A percentile compares a stretch with the other conserved stretches of the same genome.
These are phyloP conservation scores for western clawed frog (Xenopus tropicalis) DNA, from an alignment of 2,113 vertebrate genomes.

Conservation along the genomic window DNA sequence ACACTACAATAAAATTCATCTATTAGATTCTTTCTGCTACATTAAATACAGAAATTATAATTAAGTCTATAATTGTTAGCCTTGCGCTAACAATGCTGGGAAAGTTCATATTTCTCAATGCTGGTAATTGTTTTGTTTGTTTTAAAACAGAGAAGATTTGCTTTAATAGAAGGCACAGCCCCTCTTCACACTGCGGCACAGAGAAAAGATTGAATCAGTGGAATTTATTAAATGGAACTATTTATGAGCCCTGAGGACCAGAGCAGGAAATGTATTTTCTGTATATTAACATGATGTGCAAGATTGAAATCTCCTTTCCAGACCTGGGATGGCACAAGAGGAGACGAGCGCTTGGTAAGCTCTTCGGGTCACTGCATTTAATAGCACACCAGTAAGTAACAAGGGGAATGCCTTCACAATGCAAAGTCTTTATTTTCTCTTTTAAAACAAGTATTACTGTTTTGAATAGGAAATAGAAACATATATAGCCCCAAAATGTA, in stretches of 20 bases:
- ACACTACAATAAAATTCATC: neutral
- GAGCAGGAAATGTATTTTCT: conserved; percentile 26
- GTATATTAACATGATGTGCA: neutral
- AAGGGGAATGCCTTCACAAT: too few relatives aligned
- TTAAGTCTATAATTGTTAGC: conserved; percentile 27
- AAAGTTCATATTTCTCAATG: conserved; percentile 23
- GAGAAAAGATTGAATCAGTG: conserved; percentile 15
- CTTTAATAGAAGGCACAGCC: conserved; percentile 6
- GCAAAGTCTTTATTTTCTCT: too few relatives aligned
- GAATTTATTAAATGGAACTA: conserved; percentile 17
- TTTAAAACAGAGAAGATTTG: conserved; percentile 27
- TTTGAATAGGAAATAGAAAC: too few relatives aligned
- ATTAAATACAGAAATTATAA: conserved; percentile 36
- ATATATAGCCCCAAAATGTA: too few relatives aligned
- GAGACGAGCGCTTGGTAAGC: too few relatives aligned
- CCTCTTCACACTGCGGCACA: conserved; percentile 20
- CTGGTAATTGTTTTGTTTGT: conserved; percentile 32
- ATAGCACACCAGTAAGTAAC: too few relatives aligned
- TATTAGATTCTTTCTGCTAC: conserved; percentile 28
- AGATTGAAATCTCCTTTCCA: neutral
- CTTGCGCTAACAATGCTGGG: neutral
- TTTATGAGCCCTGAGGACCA: conserved; percentile 19
- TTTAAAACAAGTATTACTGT: too few relatives aligned
- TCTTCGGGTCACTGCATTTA: too few relatives aligned
- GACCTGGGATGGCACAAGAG: too few relatives aligned